Percentiles rank a stretch among this genome's conserved stretches.
Conservation (phyloP, 1,140 invertebrate genomes). For the Acromyrmex heyeri region DNA sequence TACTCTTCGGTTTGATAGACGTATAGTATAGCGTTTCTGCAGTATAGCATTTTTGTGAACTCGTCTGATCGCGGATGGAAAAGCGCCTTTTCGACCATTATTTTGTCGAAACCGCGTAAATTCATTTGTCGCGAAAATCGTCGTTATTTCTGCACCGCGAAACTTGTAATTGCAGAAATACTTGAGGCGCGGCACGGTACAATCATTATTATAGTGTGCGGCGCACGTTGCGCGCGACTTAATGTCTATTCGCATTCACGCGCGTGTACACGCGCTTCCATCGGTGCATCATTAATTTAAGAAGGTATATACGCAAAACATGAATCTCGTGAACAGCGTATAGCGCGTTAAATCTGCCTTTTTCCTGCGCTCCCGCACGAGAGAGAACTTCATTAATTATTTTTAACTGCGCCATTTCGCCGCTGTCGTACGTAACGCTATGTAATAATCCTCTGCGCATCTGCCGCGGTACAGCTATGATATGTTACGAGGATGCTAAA, state of each 20-base stretch:
- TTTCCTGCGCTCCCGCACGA: background rate
- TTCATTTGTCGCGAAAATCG: constrained; percentile 64
- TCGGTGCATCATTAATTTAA: constrained; percentile 65
- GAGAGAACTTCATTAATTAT: constrained; percentile 63
- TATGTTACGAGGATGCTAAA: constrained; percentile 33
- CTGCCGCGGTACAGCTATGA: constrained; percentile 6
- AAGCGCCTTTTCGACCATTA: constrained; percentile 13
- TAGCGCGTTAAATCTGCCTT: constrained; percentile 24
- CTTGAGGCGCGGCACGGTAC: constrained; percentile 53
- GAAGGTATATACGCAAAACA: constrained; percentile 32
- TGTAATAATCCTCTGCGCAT: constrained; percentile 47
- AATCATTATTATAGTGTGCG: constrained; percentile 42
- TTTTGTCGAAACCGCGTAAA: constrained; percentile 44
- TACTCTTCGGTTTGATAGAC: background rate
- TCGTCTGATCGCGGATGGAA: background rate
- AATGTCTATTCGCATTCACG: constrained; percentile 35
- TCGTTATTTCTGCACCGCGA: constrained; percentile 49
- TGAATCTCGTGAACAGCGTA: constrained; percentile 39
- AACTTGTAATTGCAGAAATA: constrained; percentile 72
- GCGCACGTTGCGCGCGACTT: constrained; percentile 29
- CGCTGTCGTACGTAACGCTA: constrained; percentile 50
- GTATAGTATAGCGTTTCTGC: background rate
- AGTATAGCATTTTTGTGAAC: background rate
- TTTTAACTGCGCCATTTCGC: constrained; percentile 56
- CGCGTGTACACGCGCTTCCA: constrained; percentile 21